Base-by-base conservation (phyloP, 2,113 vertebrate genomes). In the Procavia capensis region DNA sequence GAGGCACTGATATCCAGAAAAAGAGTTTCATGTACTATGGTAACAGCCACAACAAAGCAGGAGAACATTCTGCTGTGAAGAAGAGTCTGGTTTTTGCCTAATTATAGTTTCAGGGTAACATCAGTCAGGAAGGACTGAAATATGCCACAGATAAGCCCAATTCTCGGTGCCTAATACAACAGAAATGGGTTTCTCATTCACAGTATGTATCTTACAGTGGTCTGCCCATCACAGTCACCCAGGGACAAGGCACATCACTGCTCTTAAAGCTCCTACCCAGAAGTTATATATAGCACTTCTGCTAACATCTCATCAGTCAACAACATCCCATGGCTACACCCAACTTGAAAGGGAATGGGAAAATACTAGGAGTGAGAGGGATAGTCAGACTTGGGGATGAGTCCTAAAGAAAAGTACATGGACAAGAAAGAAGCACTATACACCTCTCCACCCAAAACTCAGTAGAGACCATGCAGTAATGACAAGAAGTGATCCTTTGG, bases 171-270 rank as follows among this genome's bases (percentile, higher is more conserved):
- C 3, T 22, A 78, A 24, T 70, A 34, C 17, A n/a, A 20, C 20
- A 43, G 43, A 59, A 20, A 3, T 7, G 24, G 9, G 3, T 22
- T n/a, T 43, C 61, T 43, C 31, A 39, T 19, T 83, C 34, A 25
- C 1, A 11, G 29, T 17, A 0, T n/a, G 36, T 13, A 50, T 20
- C 6, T 76, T 2, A 0, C 3, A n/a, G 2, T 24, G 25, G 41
- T 34, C 47, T 57, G 85, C 3, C 47, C 4, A 0, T 31, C n/a
- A 29, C 25, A 41, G 27, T 9, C 20, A 85, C 8, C 25, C 24
- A 29, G 36, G 47, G 36, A 29, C 63, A 72, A 36, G 70, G 36
- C 36, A 39, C 36, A 72, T 22, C 70, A 39, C 36, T 72, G 17
- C 29, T 79, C 13, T 6, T 79, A 79, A 47, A 9, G 31, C 66